Percentiles rank a stretch among this genome's conserved stretches.
These are phyloP conservation scores for Sebastes schlegelii DNA, from an alignment of 2,113 vertebrate genomes.

Conservation along the genomic window DNA sequence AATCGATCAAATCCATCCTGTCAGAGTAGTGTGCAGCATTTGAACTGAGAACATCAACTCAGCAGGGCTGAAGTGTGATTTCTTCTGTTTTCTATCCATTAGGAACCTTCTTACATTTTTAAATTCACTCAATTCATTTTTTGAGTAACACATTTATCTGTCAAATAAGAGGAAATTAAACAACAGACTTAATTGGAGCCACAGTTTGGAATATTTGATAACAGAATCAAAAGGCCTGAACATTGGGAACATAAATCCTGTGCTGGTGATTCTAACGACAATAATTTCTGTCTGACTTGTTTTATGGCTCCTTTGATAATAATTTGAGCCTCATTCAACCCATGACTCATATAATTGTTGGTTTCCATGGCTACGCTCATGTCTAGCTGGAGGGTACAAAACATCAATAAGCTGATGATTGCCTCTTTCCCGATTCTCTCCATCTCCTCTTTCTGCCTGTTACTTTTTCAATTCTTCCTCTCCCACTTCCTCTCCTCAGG, in stretches of 20 bases:
- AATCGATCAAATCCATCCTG: background rate
- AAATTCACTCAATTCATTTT: background rate
- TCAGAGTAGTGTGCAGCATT: background rate
- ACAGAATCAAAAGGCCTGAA: constrained; percentile 5
- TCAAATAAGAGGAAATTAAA: background rate
- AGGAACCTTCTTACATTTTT: no score
- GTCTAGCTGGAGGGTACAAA: constrained; percentile 5
- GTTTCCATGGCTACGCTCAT: constrained; percentile 60
- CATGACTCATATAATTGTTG: constrained; percentile 55
- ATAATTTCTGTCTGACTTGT: constrained; percentile 9
- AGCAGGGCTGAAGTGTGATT: background rate
- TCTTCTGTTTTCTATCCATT: background rate
- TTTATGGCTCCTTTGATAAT: constrained; percentile 26
- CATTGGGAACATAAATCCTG: background rate
- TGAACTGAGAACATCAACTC: background rate
- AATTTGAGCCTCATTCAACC: constrained; percentile 21
- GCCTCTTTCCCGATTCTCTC: background rate
- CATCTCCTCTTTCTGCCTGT: constrained; percentile 14
- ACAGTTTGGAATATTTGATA: background rate
- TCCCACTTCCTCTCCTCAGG: background rate
- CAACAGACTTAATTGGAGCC: background rate
- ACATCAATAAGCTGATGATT: constrained; percentile 35
- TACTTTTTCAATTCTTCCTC: background rate
- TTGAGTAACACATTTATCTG: background rate
- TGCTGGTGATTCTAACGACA: background rate